These are phyloP conservation scores for Sternotherus odoratus DNA, from an alignment of 2,797 vertebrate genomes.

Conservation along the genomic window DNA sequence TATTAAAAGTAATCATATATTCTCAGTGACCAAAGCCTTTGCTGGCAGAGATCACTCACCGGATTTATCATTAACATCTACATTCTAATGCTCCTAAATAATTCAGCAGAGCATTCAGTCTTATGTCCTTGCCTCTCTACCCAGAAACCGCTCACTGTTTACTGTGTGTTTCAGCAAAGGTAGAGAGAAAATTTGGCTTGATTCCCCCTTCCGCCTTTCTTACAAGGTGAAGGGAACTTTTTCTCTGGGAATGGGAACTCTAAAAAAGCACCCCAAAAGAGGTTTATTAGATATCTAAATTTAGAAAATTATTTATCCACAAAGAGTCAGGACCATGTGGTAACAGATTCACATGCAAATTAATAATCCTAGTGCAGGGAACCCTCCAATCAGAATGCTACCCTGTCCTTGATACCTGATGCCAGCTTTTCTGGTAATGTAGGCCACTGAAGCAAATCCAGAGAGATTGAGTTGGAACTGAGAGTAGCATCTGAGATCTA, in stretches of 20 bases:
- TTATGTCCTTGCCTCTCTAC: slow-evolving; percentile 70
- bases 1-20: slow-evolving; percentile 14
- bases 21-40: slow-evolving; percentile 68
- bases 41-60: slow-evolving; percentile 69
- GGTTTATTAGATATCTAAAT: slow-evolving; percentile 68
- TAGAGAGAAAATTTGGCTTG: slow-evolving; percentile 36
- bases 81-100: slow-evolving; percentile 82
- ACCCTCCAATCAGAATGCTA: slow-evolving; percentile 68
- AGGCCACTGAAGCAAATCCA: slow-evolving; percentile 80
- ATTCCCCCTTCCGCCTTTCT: neutral
- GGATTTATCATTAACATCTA: slow-evolving; percentile 82
- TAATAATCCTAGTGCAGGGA: slow-evolving; percentile 77
- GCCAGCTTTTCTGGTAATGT: slow-evolving; percentile 78
- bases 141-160: slow-evolving; percentile 57
- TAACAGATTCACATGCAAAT: slow-evolving; percentile 75
- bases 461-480: slow-evolving; percentile 75
- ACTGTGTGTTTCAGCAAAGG: slow-evolving; percentile 47
- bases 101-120: slow-evolving; percentile 83
- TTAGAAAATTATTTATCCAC: slow-evolving; percentile 70
- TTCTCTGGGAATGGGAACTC: neutral
- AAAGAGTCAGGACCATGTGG: slow-evolving; percentile 59
- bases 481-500: slow-evolving; percentile 64
- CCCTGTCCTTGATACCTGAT: slow-evolving; percentile 75
- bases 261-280: neutral
- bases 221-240: neutral